phyloP scores from a whole-genome alignment of 2,113 vertebrate species.

The Ictidomys tridecemlineatus region DNA sequence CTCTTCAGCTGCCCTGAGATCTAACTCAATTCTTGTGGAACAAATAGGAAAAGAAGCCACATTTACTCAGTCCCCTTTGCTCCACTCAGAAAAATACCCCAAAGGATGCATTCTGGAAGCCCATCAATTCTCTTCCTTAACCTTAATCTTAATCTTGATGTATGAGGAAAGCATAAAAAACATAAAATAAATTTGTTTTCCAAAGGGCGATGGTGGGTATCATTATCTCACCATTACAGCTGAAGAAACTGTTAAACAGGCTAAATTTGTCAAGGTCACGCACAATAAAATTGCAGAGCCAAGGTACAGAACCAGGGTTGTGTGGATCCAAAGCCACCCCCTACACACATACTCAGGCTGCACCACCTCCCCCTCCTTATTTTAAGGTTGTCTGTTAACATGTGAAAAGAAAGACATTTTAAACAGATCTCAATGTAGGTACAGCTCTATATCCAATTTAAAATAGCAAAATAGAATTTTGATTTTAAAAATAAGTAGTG shows the following conservation, averaged over 20 bases:
- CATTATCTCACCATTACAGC: not conserved
- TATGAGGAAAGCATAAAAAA: conserved; percentile 5
- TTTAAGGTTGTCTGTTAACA: not conserved
- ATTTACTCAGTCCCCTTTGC: not conserved
- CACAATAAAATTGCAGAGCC: not conserved
- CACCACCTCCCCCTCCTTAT: not conserved
- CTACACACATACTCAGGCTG: not conserved
- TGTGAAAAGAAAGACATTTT: conserved; percentile 42
- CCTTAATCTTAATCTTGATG: not conserved
- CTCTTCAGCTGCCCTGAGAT: not conserved
- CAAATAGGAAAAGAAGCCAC: not conserved
- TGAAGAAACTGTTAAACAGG: conserved; percentile 12
- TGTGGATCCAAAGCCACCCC: not conserved
- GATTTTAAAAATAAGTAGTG: conserved; percentile 18
- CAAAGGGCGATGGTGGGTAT: not conserved
- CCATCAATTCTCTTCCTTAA: not conserved
- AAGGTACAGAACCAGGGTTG: not conserved
- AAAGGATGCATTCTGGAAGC: not conserved
- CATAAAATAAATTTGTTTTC: not conserved
- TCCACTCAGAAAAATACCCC: not conserved
- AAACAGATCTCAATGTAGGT: conserved; percentile 21
- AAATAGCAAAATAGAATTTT: conserved; percentile 48
- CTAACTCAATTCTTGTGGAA: not conserved
- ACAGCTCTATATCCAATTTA: conserved; percentile 22
- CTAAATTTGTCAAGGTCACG: not conserved